Evolutionary conservation across 2,888 invertebrate species (phyloP), one percentile per base, ranked within the genome.

Genomic region (Mythimna pallens): DNA sequence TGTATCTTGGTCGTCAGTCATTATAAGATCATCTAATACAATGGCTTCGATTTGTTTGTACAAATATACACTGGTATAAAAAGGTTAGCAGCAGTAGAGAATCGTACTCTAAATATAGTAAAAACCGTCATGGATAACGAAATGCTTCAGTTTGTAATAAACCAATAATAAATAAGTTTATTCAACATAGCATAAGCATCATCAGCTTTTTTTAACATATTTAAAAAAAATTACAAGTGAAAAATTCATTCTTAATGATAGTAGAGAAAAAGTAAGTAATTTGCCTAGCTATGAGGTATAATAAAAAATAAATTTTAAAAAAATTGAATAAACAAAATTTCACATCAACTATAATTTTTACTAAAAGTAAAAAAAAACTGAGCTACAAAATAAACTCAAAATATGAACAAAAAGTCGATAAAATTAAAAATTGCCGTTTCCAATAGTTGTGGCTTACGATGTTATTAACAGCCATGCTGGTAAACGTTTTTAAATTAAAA

Each of bases 1-100:
- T 14, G 30, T 43, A 65, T 68, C 10, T 25, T 22, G 65, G 36
- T 52, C n/a, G 64, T 70, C 69, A 62, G 50, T 78, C 70, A 81
- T 81, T 62, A 77, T 72, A 17, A 7, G 20, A 47, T 70, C 12
- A 66, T 70, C 22, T 50, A 58, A 65, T 72, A 36, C 25, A 62
- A 62, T 65, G n/a, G 36, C 43, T 62, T 2, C 8, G 20, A 52
- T 70, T 50, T n/a, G 25, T 34, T 34, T 62, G 20, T 22, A 34
- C 20, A 34, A 65, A 58, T 58, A 22, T 63, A 52, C 17, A 4
- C 20, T 9, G 22, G 5, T 36, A 43, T 50, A 20, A n/a, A 76
- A 76, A 1, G 9, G 1, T 62, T 34, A 12, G 10, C 30, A 50
- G 22, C 4, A 5, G 6, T 12, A 20, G 22, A 40, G 0, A 30